A percentile compares a stretch with the other conserved stretches of the same genome.
Evolutionary conservation across 2,113 vertebrate genomes (phyloP).

Genomic region (Onychostruthus taczanowskii): DNA sequence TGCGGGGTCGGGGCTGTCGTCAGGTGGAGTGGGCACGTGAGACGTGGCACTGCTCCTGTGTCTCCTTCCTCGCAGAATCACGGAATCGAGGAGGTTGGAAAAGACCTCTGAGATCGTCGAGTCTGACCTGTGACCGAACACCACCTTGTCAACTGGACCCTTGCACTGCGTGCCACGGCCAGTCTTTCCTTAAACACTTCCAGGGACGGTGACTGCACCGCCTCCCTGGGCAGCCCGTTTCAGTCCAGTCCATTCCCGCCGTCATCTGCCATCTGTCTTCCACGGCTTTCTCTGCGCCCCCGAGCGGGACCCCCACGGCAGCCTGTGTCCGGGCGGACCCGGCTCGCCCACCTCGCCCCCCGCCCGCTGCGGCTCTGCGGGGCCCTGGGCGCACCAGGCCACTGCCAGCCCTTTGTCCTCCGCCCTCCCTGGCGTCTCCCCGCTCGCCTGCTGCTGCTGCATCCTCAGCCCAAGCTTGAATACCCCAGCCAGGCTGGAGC

Average conservation of each 20-base stretch:
- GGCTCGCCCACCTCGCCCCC: too few relatives aligned
- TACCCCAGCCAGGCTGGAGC: background rate
- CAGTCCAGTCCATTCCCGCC: too few relatives aligned
- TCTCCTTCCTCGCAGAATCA: background rate
- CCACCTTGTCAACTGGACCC: background rate
- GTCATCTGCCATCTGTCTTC: fast-evolving
- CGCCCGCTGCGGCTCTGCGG: fast-evolving
- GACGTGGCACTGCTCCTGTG: fast-evolving
- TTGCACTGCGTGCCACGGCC: background rate
- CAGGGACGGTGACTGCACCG: background rate
- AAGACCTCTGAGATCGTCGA: background rate
- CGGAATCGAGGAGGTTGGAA: background rate
- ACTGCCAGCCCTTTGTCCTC: background rate
- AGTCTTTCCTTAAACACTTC: background rate
- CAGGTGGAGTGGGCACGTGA: fast-evolving
- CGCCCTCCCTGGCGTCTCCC: fast-evolving
- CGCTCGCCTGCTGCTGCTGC: background rate
- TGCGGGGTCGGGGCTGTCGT: fast-evolving
- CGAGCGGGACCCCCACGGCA: fast-evolving
- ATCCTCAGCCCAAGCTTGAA: background rate
- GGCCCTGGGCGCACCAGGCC: fast-evolving
- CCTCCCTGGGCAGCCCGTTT: background rate
- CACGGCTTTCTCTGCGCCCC: fast-evolving
- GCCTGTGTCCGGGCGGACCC: fast-evolving
- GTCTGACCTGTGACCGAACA: too few relatives aligned